A percentile compares a stretch with the other conserved stretches of the same genome.
Conservation (phyloP, 2,888 invertebrate species). For the Eilema depressum region DNA sequence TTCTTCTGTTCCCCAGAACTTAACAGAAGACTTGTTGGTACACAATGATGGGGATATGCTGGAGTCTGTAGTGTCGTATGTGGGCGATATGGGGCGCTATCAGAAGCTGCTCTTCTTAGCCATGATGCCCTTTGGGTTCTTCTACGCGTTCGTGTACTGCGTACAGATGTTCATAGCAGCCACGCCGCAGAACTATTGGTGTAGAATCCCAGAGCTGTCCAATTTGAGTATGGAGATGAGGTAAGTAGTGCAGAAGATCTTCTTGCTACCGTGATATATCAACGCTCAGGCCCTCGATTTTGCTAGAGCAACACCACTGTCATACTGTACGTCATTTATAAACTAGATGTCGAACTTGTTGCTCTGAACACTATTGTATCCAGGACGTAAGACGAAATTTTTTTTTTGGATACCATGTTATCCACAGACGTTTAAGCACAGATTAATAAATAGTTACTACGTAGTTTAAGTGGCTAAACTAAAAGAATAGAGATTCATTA, state of each 20-base stretch:
- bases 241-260: conserved; percentile 43
- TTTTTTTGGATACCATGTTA: no score
- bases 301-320: no score
- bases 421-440: no score
- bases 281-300: no score
- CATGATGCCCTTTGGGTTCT: conserved; percentile 73
- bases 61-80: conserved; percentile 66
- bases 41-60: conserved; percentile 57
- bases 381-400: no score
- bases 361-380: no score
- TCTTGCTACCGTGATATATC: neutral
- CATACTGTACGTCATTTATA: no score
- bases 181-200: conserved; percentile 75
- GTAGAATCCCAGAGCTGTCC: conserved; percentile 67
- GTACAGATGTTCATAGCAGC: conserved; percentile 77
- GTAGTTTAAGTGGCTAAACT: no score
- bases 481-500: no score
- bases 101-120: conserved; percentile 70
- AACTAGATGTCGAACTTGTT: no score
- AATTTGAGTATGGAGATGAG: conserved; percentile 64
- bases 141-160: conserved; percentile 74
- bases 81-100: conserved; percentile 73
- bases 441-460: no score
- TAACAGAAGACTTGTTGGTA: neutral
- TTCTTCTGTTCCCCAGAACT: neutral